Conservation (phyloP, 2,113 vertebrate genomes). For the Phylloscopus trochilus region DNA sequence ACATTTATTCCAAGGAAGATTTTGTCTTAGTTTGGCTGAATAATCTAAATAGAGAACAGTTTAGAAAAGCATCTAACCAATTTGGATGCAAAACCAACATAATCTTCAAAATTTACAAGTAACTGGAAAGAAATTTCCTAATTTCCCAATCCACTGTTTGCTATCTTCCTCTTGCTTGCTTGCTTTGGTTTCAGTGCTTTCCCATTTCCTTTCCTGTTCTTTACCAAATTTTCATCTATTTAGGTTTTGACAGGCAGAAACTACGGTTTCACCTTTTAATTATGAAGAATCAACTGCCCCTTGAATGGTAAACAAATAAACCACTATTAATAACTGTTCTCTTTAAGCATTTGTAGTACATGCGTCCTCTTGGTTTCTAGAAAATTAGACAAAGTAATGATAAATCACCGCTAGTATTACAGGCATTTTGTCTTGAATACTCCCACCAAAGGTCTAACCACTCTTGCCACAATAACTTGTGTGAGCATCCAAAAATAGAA, state of each 20-base stretch:
- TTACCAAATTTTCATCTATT: background rate
- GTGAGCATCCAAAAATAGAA: background rate
- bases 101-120: background rate
- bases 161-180: background rate
- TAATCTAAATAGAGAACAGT: background rate
- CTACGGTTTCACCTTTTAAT: background rate
- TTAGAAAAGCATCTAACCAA: slow-evolving; percentile 20
- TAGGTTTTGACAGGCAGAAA: background rate
- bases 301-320: background rate
- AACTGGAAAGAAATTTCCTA: background rate
- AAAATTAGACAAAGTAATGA: background rate
- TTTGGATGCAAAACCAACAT: background rate
- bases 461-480: background rate
- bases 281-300: background rate
- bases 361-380: background rate
- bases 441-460: background rate
- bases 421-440: background rate
- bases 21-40: slow-evolving; percentile 11
- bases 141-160: background rate
- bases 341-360: background rate
- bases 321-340: background rate
- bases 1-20: slow-evolving; percentile 25
- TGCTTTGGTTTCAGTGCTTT: background rate
- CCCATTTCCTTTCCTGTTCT: background rate
- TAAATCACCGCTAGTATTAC: background rate